These are phyloP conservation scores for Muscicapa striata DNA, from an alignment of 2,797 vertebrate species.

Conservation along the genomic window DNA sequence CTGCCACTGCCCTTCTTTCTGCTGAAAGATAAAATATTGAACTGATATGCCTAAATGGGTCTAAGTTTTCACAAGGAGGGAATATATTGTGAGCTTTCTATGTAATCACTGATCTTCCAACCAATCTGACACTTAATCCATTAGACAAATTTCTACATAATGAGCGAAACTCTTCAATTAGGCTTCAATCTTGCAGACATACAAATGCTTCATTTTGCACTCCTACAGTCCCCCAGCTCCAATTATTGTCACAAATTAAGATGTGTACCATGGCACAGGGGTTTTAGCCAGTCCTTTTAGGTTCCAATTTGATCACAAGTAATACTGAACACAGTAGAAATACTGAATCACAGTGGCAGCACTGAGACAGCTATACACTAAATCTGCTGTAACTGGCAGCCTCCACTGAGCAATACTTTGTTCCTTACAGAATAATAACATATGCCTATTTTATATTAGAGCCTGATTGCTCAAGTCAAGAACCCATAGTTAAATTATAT, in stretches of 20 bases:
- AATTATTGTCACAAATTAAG: neutral
- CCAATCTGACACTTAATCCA: neutral
- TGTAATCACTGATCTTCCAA: neutral
- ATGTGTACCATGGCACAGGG: neutral
- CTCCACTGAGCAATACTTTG: neutral
- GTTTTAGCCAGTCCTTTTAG: neutral
- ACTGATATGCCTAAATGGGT: neutral
- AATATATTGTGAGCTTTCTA: neutral
- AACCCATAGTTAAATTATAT: neutral
- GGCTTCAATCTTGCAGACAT: neutral
- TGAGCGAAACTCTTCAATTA: neutral
- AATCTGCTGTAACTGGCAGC: neutral
- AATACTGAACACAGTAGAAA: neutral
- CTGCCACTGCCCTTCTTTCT: neutral
- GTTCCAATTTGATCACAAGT: neutral
- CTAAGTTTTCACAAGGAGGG: neutral
- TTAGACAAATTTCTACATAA: neutral
- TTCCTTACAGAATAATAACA: neutral
- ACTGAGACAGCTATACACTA: neutral
- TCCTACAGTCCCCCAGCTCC: neutral
- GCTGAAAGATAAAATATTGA: conserved; percentile 32
- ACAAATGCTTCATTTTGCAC: neutral
- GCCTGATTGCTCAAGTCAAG: neutral
- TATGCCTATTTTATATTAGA: neutral
- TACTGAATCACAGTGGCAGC: neutral